Base-by-base conservation (phyloP, 2,888 invertebrate genomes). In the Nymphalis urticae region DNA sequence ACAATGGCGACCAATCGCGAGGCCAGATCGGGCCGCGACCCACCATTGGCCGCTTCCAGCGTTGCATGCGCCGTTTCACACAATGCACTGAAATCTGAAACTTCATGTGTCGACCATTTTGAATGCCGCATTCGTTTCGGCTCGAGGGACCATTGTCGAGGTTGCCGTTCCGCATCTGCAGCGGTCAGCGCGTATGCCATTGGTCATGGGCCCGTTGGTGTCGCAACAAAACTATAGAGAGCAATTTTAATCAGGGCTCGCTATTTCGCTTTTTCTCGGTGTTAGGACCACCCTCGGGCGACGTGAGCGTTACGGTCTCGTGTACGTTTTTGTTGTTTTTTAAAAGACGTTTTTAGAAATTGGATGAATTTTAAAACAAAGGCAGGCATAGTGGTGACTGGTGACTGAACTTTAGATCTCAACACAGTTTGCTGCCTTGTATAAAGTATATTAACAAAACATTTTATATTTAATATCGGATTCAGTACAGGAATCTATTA, bases 61-160 rank as follows among this genome's bases (percentile, higher is more conserved):
- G 24, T 32, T 48, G 69, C 36, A 24, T 58, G 60, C 66, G 63
- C 51, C 73, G 78, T 80, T 83, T 83, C 80, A 79, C 83, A 87
- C 89, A 87, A 86, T 86, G 73, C 70, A 36, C 85, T 85, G 88
- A 84, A 89, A 90, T 80, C 77, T 82, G 80, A 80, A 75, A 73
- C 76, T 73, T 66, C 54, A 56, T 54, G 62, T 56, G 48, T 56
- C 62, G 19, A 67, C 75, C 77, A 77, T 75, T 66, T 76, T 75
- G 76, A 71, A 82, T 84, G 73, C 80, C 80, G 64, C 79, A 82
- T 82, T 84, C 79, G 83, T 75, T 75, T 66, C 79, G 80, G 74
- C 73, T 76, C 75, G 76, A 71, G 75, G 75, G 71, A 73, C 75
- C 78, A 75, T 69, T 66, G 24, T 51, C 60, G 66, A 64, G 70